Evolutionary conservation across 2,797 vertebrate genomes (phyloP).

Genomic region (Anas acuta): DNA sequence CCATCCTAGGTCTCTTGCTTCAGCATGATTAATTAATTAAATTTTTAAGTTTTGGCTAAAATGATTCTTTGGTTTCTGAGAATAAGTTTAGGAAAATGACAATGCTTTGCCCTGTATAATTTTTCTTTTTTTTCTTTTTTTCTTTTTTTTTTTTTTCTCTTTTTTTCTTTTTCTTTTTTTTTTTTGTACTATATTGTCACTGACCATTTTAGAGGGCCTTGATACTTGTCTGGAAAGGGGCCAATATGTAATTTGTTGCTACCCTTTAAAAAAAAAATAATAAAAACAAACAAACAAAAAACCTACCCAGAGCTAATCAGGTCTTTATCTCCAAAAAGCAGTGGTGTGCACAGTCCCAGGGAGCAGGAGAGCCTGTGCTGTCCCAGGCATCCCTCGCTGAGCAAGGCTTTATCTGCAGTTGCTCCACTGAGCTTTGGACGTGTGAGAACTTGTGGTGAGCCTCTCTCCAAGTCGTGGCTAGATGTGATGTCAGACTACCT

Average conservation of each 20-base stretch:
- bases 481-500: not conserved
- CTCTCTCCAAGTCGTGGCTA: not conserved
- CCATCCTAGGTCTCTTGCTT: not conserved
- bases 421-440: not conserved
- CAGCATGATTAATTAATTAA: not conserved
- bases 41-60: not conserved
- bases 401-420: not conserved
- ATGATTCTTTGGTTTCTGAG: constrained; percentile 22
- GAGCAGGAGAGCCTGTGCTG: not conserved
- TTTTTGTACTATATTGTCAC: not conserved
- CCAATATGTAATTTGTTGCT: not conserved
- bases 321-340: not conserved
- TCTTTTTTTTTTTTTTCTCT: no score
- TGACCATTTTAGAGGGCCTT: not conserved
- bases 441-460: not conserved
- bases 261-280: not conserved
- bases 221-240: not conserved
- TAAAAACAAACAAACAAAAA: not conserved
- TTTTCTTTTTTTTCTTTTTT: no score
- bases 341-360: not conserved
- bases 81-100: not conserved
- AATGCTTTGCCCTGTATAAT: not conserved
- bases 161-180: not conserved
- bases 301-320: not conserved
- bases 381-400: not conserved